Percentiles rank a stretch among this genome's conserved stretches.
These are phyloP conservation scores for Rhombomys opimus DNA, from an alignment of 2,113 vertebrate species.

Conservation along the genomic window DNA sequence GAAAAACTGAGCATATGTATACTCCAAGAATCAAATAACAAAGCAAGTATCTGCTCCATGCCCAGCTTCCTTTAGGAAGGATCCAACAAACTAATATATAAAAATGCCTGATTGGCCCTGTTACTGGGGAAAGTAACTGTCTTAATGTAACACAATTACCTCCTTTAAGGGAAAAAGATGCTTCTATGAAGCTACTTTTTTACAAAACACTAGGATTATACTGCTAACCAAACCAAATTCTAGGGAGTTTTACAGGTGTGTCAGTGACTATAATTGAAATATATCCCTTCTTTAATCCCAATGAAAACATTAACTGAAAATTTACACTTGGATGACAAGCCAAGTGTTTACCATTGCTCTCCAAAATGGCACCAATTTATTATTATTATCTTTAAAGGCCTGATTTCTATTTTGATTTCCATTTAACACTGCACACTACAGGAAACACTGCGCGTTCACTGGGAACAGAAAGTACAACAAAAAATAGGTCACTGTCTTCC, in stretches of 20 bases:
- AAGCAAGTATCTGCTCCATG: constrained; percentile 15
- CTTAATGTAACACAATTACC: not conserved
- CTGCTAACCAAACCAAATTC: not conserved
- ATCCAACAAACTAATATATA: constrained; percentile 41
- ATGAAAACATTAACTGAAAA: constrained; percentile 27
- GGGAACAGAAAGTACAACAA: constrained; percentile 19
- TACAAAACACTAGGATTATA: not conserved
- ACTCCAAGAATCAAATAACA: constrained; percentile 3
- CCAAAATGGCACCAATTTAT: not conserved
- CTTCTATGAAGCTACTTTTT: constrained; percentile 41
- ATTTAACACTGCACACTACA: constrained; percentile 8
- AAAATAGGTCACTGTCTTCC: not conserved
- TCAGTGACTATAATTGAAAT: not conserved
- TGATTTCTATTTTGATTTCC: not conserved
- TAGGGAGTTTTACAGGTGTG: constrained; percentile 3
- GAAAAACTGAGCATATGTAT: constrained; percentile 56
- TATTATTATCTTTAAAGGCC: not conserved
- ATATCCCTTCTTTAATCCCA: not conserved
- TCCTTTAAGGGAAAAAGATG: not conserved
- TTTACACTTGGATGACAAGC: constrained; percentile 9
- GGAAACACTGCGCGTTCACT: not conserved
- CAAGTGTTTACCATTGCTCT: constrained; percentile 34
- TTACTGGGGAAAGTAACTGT: constrained; percentile 23
- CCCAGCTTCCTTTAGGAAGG: not conserved
- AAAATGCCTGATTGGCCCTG: not conserved